phyloP scores from a whole-genome alignment of 2,797 vertebrate species.

The Malacoctenus gilli region DNA sequence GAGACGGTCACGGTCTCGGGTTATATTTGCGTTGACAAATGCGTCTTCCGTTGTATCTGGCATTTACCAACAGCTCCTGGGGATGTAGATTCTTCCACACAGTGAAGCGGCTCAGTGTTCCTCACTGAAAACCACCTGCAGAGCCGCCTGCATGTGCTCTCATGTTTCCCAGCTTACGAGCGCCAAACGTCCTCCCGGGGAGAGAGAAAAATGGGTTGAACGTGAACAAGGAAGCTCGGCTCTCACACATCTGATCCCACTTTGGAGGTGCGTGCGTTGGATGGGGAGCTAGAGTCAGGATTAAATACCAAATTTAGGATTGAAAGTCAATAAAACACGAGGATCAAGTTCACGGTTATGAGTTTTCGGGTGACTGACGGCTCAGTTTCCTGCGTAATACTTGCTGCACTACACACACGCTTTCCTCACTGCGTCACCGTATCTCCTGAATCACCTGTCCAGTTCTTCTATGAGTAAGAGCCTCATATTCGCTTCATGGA shows the following conservation, averaged over 20 bases:
- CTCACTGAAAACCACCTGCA: constrained; percentile 32
- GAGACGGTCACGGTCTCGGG: constrained; percentile 7
- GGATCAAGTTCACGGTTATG: background rate
- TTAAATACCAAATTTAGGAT: constrained; percentile 11
- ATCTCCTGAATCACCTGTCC: constrained; percentile 48
- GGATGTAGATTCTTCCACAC: constrained; percentile 32
- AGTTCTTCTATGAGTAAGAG: constrained; percentile 45
- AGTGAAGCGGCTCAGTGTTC: constrained; percentile 13
- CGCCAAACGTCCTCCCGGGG: constrained; percentile 3
- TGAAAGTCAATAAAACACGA: background rate
- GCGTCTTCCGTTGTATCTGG: constrained; percentile 26
- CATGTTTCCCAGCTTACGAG: constrained; percentile 6
- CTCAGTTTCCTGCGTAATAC: constrained; percentile 2
- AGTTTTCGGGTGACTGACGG: background rate
- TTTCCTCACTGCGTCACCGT: constrained; percentile 27
- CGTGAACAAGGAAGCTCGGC: background rate
- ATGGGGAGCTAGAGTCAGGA: background rate
- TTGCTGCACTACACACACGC: background rate
- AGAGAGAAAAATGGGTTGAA: background rate
- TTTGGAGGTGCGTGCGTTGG: constrained; percentile 4
- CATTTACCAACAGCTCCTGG: constrained; percentile 26
- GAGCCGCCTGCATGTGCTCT: constrained; percentile 6
- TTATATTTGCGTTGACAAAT: constrained; percentile 31
- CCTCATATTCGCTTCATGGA: constrained; percentile 43
- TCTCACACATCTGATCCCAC: background rate